Evolutionary conservation across 2,888 invertebrate genomes (phyloP), one percentile per base, ranked within the genome.

Genomic region (Drosophila limbata): DNA sequence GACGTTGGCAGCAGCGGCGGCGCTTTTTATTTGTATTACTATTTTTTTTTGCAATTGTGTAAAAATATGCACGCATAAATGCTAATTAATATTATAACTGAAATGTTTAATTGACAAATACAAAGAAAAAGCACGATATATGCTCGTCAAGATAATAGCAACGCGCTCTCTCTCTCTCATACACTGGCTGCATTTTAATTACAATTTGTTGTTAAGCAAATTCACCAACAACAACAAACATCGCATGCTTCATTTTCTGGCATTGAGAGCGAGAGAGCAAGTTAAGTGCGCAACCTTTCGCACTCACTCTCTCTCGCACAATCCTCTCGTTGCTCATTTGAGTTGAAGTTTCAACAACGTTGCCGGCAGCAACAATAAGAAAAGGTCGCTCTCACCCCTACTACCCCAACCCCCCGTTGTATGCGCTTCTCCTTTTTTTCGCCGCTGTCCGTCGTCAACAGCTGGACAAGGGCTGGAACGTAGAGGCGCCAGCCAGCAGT

Each of bases 111-210:
- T 63, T 50, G 53, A 63, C 19, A 67, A 72, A 75, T 64, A 35
- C 55, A 64, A n/a, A n/a, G n/a, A 15, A 21, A 28, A 51, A 40
- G 31, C 39, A 50, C 28, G 28, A 55, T 39, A 61, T 55, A 62
- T 65, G 47, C 28, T 28, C 28, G 28, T 35, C 35, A 37, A 17
- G 25, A 25, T 47, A 37, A 53, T 31, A 37, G 39, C 40, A 13
- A 19, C 9, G 9, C 39, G 21, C 31, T 45, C 42, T 45, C 37
- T 51, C 9, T 21, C 31, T 28, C 37, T 0, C 4, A 2, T 8
- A 28, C 0, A 21, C 60, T 59, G 52, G 44, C 70, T 70, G 74
- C 75, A 83, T 66, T 77, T 71, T 77, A 76, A 76, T 77, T 71
- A 66, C 61, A 66, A 47, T 77, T 76, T 71, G 72, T 76, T 74